Base-by-base conservation (phyloP, 2,888 invertebrate species). In the Entomobrya proxima region DNA sequence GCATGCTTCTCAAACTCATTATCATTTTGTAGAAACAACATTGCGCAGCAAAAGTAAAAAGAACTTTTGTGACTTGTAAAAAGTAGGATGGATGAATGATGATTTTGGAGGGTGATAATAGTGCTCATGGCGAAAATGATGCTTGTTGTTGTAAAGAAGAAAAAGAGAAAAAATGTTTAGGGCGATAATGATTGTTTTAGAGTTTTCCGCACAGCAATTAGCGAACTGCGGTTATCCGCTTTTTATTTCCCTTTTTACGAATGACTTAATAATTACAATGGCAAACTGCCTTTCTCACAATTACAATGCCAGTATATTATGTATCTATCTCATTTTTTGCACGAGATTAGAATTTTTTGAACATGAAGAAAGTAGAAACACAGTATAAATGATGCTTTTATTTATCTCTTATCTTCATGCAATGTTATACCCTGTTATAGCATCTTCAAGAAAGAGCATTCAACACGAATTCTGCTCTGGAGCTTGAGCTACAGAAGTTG, bases 151-250 rank as follows among this genome's bases (percentile, higher is more conserved):
- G 47, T 40, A 79, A 67, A 77, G 18, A 76, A 76, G 24, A 58
- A 40, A 58, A 40, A 47, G 40, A 27, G 13, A 76, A 24, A 11
- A n/a, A 15, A 52, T 32, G n/a, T n/a, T 75, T 24, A 75, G 7
- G 75, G 18, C 30, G 85, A 80, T 85, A 80, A 85, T 85, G 67
- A 80, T 75, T 79, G 85, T 75, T 50, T 75, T 74, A 44, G 44
- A 40, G 55, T 44, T 52, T 83, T 83, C 76, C 64, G 67, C 64
- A 35, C 13, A 37, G 84, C 85, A 85, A 85, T 85, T 85, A 85
- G 85, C 74, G 40, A 85, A 78, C 72, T 74, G 85, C 30, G 85
- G 85, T 85, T 85, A 44, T 27, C 50, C 55, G 35, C 24, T 75
- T 81, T 74, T 74, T 37, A 35, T 18, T 52, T 13, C 32, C 47